These are phyloP conservation scores for Fragum whitleyi DNA, from an alignment of 2,888 invertebrate species.

Conservation along the genomic window DNA sequence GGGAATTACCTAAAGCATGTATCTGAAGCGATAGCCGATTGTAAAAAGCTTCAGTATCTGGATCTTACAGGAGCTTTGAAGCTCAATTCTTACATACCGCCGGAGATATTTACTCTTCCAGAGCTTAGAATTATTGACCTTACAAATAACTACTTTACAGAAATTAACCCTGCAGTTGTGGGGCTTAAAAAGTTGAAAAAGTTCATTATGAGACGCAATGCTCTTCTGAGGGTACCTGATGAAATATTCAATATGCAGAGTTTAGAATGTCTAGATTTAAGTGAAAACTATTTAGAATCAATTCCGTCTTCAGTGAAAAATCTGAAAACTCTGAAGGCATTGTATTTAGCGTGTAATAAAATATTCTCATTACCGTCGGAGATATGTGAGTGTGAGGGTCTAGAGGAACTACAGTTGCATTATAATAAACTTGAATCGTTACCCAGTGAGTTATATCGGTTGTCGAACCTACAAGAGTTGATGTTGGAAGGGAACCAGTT, in stretches of 20 bases:
- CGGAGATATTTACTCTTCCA: constrained; percentile 73
- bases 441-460: constrained; percentile 74
- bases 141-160: constrained; percentile 80
- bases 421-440: constrained; percentile 68
- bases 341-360: constrained; percentile 75
- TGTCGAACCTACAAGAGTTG: constrained; percentile 72
- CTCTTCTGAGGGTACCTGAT: constrained; percentile 76
- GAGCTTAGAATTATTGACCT: constrained; percentile 75
- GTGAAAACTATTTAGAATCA: constrained; percentile 78
- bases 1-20: constrained; percentile 78
- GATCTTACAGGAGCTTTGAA: constrained; percentile 79
- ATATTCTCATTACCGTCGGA: constrained; percentile 69
- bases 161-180: constrained; percentile 75
- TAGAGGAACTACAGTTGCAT: constrained; percentile 66
- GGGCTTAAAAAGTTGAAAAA: constrained; percentile 73
- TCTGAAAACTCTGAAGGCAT: constrained; percentile 68
- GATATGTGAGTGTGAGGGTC: constrained; percentile 68
- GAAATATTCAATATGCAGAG: constrained; percentile 75
- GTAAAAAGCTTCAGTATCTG: constrained; percentile 72
- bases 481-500: constrained; percentile 75
- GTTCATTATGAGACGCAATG: constrained; percentile 78
- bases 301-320: constrained; percentile 70
- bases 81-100: constrained; percentile 74
- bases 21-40: constrained; percentile 73
- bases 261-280: constrained; percentile 75